Evolutionary conservation across 2,888 invertebrate species (phyloP), one percentile per base, ranked within the genome.

Genomic region (Orchestes rusci): DNA sequence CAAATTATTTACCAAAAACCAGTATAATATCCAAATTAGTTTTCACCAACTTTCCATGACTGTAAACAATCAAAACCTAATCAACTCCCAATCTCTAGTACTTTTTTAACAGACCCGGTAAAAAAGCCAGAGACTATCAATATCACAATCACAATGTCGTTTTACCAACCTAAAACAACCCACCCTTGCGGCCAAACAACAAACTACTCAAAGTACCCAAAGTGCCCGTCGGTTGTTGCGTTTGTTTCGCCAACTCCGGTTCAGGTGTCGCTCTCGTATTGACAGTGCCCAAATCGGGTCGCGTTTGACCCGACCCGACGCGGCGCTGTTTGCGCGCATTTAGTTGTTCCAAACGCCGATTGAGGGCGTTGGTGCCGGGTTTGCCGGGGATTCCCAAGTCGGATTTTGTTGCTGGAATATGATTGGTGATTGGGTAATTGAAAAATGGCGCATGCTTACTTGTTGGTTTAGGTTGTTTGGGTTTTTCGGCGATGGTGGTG

Each of bases 131-230:
- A n/a, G n/a, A n/a, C n/a, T n/a, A n/a, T n/a, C n/a, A n/a, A n/a
- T n/a, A n/a, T n/a, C n/a, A n/a, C n/a, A n/a, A n/a, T n/a, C n/a
- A n/a, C n/a, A n/a, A n/a, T n/a, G n/a, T n/a, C n/a, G n/a, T n/a
- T n/a, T n/a, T n/a, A n/a, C n/a, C n/a, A n/a, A n/a, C n/a, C n/a
- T 79, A 82, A 59, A 88, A 76, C 57, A 88, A 74, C 39, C 89
- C 90, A 38, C 90, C 90, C 62, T 90, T 90, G 50, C 90, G 75
- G 27, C 89, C 89, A 67, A 90, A 90, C 38, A 89, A 71, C 58
- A 87, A 70, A 45, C 84, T 80, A 69, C 85, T 84, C 52, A 87
- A 77, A 32, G 85, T 84, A 44, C 88, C 88, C 23, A 88, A 73
- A 3, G 65, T 59, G 3, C 63, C 56, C 7, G 59, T 56, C 18